Base-by-base conservation (phyloP, 1,140 invertebrate species). In the Drosophila kanapiae region DNA sequence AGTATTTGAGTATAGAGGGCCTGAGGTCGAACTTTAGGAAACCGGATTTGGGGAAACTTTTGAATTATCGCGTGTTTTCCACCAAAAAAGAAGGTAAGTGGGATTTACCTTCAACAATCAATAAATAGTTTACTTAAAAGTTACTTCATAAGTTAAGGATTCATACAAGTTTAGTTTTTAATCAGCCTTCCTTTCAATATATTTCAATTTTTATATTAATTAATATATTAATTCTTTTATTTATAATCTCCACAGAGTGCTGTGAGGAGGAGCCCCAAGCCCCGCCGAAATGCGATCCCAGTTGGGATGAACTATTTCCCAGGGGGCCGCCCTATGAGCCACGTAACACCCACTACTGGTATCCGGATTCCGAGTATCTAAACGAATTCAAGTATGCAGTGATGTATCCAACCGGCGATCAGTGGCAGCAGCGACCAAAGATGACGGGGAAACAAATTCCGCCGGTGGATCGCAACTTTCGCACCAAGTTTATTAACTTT, bases 401-500 rank as follows among this genome's bases (percentile, higher is more conserved):
- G 1, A 93, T 96, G 91, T 95, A 94, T 80, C 94, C 95, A 3
- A 87, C 93, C 40, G 94, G 94, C 29, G 56, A 80, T 23, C 93
- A 91, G 35, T 93, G 92, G 42, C 91, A 93, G 43, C 71, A 91
- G 38, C 81, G 85, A 8, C 90, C 92, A 3, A 86, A 92, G 16
- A 91, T 75, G 37, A 94, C 93, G 56, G 85, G 84, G 49, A 93
- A 82, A 61, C 16, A 27, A 35, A 42, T 27, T 8, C 67, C 68
- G 23, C 85, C 87, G 0, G 82, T 87, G n/a, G 94, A 95, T 78
- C 93, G 93, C 42, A 91, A 91, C 18, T 93, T 96, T 43, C 93
- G 94, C 67, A 96, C 95, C 65, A 94, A 96, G 62, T 93, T 94
- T 29, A 87, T 98, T 6, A 98, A 97, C 88, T 97, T 97, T 93